A percentile compares a stretch with the other conserved stretches of the same genome.
phyloP scores from a whole-genome alignment of 2,888 invertebrate genomes.

The Pristionchus arcanus region DNA sequence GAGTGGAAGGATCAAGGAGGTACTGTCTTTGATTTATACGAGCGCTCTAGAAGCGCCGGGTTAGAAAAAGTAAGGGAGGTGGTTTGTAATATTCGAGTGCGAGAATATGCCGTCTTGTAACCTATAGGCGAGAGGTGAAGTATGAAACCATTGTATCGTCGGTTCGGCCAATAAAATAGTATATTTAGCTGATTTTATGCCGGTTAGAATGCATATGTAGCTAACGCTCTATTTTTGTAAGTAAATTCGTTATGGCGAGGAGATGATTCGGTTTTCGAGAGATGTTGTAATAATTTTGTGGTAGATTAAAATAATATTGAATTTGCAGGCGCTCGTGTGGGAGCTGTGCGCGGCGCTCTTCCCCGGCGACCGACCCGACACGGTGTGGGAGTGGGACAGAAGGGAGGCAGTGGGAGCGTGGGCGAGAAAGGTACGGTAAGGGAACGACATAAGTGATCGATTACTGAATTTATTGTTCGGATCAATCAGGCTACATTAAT shows the following conservation, averaged over 20 bases:
- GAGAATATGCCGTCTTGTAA: too few species aligned
- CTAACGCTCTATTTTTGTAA: too few species aligned
- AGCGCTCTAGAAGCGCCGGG: background rate
- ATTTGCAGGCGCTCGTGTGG: conserved; percentile 62
- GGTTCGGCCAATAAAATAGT: too few species aligned
- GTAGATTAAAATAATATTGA: background rate
- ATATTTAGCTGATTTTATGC: too few species aligned
- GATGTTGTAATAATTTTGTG: too few species aligned
- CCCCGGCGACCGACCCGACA: conserved; percentile 56
- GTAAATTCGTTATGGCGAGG: too few species aligned
- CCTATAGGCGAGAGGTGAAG: too few species aligned
- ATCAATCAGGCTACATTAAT: background rate
- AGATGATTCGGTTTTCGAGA: too few species aligned
- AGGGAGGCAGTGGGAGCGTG: conserved; percentile 64
- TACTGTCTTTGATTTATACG: background rate
- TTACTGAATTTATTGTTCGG: background rate
- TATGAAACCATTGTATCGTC: too few species aligned
- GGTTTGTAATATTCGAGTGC: too few species aligned
- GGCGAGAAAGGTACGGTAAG: conserved; percentile 59
- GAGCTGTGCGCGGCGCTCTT: conserved; percentile 63
- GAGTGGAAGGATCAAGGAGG: conserved; percentile 53
- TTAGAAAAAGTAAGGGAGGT: too few species aligned
- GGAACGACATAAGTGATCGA: background rate
- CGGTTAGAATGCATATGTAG: too few species aligned
- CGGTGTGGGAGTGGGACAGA: conserved; percentile 63